Conservation (phyloP, 2,113 vertebrate species). For the Calyptomena viridis region DNA sequence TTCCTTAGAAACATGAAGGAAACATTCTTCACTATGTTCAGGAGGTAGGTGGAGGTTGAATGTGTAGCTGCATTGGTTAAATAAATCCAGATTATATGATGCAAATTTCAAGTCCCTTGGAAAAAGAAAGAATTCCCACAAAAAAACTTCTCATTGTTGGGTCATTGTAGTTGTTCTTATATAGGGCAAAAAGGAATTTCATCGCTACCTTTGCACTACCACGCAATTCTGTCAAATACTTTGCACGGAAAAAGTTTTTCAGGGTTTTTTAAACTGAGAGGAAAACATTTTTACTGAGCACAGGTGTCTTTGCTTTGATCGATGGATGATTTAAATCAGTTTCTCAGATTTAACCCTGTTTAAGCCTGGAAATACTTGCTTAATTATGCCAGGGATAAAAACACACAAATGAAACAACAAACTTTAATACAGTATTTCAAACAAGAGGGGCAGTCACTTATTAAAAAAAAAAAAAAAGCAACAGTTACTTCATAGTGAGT, state of each 20-base stretch:
- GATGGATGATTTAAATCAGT: neutral
- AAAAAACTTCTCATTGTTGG: neutral
- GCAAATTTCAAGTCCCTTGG: neutral
- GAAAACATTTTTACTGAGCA: neutral
- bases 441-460: rapidly evolving
- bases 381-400: too few relatives aligned
- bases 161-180: neutral
- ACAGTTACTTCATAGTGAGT: neutral
- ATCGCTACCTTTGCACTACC: neutral
- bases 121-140: neutral
- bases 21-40: neutral
- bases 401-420: neutral
- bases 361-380: neutral
- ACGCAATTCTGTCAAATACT: neutral
- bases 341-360: neutral
- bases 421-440: neutral
- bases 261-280: neutral
- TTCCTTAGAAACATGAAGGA: neutral
- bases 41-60: neutral
- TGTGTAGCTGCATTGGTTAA: neutral
- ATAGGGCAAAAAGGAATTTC: neutral
- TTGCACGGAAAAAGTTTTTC: neutral
- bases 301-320: neutral
- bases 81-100: neutral
- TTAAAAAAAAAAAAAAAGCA: neutral